These are phyloP conservation scores for Zaprionus inermis DNA, from an alignment of 1,140 invertebrate genomes.

Conservation along the genomic window DNA sequence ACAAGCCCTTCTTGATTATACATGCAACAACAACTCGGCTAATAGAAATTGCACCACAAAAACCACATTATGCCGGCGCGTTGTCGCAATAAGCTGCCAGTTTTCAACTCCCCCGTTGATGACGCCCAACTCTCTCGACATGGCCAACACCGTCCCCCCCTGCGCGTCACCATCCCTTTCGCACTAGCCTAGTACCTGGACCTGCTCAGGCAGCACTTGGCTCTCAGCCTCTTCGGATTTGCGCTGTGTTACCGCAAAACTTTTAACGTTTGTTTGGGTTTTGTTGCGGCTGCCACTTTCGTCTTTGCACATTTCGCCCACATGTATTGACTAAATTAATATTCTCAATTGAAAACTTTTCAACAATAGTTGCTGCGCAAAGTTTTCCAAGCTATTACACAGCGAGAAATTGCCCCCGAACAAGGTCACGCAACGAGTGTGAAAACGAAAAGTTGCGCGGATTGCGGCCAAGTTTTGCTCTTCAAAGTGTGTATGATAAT, in stretches of 20 bases:
- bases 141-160: no score
- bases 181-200: conserved; percentile 29
- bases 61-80: conserved; percentile 77
- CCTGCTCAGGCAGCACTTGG: conserved; percentile 26
- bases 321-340: conserved; percentile 83
- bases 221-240: conserved; percentile 46
- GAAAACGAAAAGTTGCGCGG: background rate
- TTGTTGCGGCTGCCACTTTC: conserved; percentile 45
- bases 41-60: conserved; percentile 75
- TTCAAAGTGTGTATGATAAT: background rate
- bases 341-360: conserved; percentile 82
- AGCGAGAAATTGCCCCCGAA: conserved; percentile 25
- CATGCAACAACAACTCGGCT: conserved; percentile 56
- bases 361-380: conserved; percentile 75
- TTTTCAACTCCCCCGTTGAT: conserved; percentile 3
- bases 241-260: conserved; percentile 70
- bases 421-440: background rate
- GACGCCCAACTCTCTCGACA: background rate
- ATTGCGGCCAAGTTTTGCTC: background rate
- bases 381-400: conserved; percentile 75
- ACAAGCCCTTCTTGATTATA: conserved; percentile 51
- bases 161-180: background rate
- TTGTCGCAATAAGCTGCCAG: conserved; percentile 51
- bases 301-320: conserved; percentile 58
- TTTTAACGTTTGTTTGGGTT: conserved; percentile 74